phyloP scores from a whole-genome alignment of 2,797 vertebrate genomes.

The Rachycentron canadum region DNA sequence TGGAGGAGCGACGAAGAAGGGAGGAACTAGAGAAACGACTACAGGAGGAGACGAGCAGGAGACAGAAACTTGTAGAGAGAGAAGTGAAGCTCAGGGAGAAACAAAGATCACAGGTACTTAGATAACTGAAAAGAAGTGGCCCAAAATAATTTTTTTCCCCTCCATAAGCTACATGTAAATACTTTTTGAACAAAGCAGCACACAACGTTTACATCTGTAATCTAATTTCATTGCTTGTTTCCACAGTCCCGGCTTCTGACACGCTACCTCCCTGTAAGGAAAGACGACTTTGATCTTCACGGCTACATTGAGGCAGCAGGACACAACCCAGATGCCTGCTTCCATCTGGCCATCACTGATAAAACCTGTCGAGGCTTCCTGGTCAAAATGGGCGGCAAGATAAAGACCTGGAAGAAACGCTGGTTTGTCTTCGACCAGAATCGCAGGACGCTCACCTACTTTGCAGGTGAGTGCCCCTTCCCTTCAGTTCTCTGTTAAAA shows the following conservation, averaged over 20 bases:
- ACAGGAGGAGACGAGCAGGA: constrained; percentile 94
- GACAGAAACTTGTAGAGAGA: constrained; percentile 95
- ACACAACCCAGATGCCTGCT: constrained; percentile 94
- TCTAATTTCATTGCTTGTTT: not conserved
- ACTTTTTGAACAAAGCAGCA: not conserved
- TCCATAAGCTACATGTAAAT: not conserved
- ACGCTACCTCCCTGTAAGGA: constrained; percentile 93
- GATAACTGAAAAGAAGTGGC: not conserved
- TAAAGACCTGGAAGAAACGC: constrained; percentile 98
- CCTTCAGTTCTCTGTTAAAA: not conserved
- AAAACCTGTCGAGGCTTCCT: constrained; percentile 97
- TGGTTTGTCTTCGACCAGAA: constrained; percentile 99
- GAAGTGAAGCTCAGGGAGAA: constrained; percentile 96
- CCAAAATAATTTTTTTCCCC: not conserved
- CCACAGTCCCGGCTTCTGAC: constrained; percentile 92
- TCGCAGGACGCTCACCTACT: constrained; percentile 94
- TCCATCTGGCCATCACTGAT: constrained; percentile 93
- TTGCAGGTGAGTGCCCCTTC: constrained; percentile 86
- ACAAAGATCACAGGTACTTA: constrained; percentile 91
- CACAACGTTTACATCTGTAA: not conserved
- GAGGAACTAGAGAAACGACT: constrained; percentile 94
- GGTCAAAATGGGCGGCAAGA: constrained; percentile 98
- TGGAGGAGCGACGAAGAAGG: constrained; percentile 92
- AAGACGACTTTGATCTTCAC: constrained; percentile 94
- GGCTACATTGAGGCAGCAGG: constrained; percentile 93